Evolutionary conservation across 2,888 invertebrate genomes (phyloP), one percentile per base, ranked within the genome.

Genomic region (Ectropis crepuscularia): DNA sequence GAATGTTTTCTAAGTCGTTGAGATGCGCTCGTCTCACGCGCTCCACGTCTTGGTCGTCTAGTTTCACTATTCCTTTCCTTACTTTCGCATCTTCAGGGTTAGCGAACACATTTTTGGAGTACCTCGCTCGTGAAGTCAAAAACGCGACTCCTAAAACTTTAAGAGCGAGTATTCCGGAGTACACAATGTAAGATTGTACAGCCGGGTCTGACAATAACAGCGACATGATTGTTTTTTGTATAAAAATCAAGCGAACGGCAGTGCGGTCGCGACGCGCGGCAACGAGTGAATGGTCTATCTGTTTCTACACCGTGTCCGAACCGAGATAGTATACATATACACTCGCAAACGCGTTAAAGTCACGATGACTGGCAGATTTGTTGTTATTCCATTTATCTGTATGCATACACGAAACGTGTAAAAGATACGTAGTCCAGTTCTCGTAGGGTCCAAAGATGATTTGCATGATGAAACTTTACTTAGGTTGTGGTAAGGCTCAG

Each of bases 1-100:
- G 92, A 63, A 96, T 95, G 81, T 95, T 96, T 84, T 96, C 96
- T 81, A 96, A 77, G 80, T 96, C 96, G 77, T 96, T 96, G 72
- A 94, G 88, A 78, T 96, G 95, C 10, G 95, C 95, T 77, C 95
- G 85, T 4, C 91, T 78, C 2, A 85, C 70, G 5, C 91, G 78
- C 71, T 91, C 90, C 28, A 91, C 79, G 1, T 69, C 73, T 0
- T 79, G 82, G 65, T 90, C 88, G 42, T 88, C 88, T 43, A 68
- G 80, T 70, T 84, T 88, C 54, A 91, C 82, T 70, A 85, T 87
- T 10, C 85, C 85, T 59, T 72, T 77, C 5, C 74, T 37, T 2
- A 58, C 2, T 69, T 77, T 82, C 1, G 85, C 82, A 64, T 89
- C 89, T 70, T 90, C 89, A 6, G 87, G 85, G 68, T 88, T 89